phyloP scores from a whole-genome alignment of 1,140 invertebrate genomes.

The Achatina immaculata region DNA sequence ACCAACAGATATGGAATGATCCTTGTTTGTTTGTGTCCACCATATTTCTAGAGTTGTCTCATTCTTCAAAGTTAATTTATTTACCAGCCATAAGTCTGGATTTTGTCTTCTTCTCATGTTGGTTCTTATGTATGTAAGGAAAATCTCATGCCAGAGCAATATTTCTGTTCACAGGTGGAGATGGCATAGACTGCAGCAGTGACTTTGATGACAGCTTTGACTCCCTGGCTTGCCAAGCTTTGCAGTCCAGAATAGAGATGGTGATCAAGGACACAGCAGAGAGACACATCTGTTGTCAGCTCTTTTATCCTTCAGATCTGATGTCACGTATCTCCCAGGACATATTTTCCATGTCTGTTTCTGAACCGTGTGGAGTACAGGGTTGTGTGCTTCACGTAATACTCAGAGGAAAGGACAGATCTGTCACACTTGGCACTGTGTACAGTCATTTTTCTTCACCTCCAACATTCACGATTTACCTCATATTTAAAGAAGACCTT shows the following conservation, averaged over 20 bases:
- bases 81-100: too few species aligned
- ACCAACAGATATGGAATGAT: too few species aligned
- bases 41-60: too few species aligned
- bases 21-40: too few species aligned
- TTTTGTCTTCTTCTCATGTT: too few species aligned
- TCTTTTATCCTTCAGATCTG: slow-evolving; percentile 23
- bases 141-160: too few species aligned
- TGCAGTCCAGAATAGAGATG: neutral
- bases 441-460: slow-evolving; percentile 1
- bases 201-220: slow-evolving; percentile 11
- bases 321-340: slow-evolving; percentile 20
- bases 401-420: slow-evolving; percentile 16
- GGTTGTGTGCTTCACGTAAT: slow-evolving; percentile 21
- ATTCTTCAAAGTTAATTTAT: too few species aligned
- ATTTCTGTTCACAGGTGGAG: too few species aligned
- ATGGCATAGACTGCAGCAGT: slow-evolving; percentile 5
- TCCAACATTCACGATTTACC: slow-evolving; percentile 34
- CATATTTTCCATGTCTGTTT: slow-evolving; percentile 21
- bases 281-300: slow-evolving; percentile 1
- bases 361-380: slow-evolving; percentile 29
- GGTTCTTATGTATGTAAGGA: too few species aligned
- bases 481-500: slow-evolving; percentile 29
- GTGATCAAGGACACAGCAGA: slow-evolving; percentile 19
- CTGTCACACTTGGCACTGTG: slow-evolving; percentile 11
- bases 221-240: neutral